Base-by-base conservation (phyloP, 2,113 vertebrate genomes). In the Oreochromis aureus region DNA sequence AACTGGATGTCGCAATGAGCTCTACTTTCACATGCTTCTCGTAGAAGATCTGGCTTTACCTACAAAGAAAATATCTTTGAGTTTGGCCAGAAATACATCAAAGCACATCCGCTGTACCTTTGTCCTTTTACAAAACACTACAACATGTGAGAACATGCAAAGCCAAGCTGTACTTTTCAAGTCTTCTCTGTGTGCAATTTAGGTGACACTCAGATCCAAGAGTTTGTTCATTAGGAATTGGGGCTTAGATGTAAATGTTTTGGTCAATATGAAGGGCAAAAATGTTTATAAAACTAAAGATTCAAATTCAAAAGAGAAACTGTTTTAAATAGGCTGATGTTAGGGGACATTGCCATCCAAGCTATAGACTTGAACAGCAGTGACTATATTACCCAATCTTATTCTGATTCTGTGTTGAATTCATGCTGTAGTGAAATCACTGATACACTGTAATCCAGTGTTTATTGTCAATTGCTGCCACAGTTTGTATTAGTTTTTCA, bases 1-100 rank as follows among this genome's bases (percentile, higher is more conserved):
- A 89, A 82, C 36, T 82, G 39, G 24, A 83, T 85, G 80, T 81
- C 73, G 55, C 82, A 89, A 87, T 84, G 44, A 87, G 54, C 51
- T 22, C 12, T 44, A 84, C 30, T 59, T 44, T 88, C 59, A 48
- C 83, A 87, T 6, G 10, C 32, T 66, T 83, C 55, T 85, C 59
- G 61, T 19, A 18, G 53, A 71, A 9, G 56, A 78, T 54, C 41
- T 83, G 27, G 10, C 66, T 63, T 56, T 19, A 32, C n/a, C 55
- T 63, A 55, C 51, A 87, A 82, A 87, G 80, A 86, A 13, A 16
- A 69, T 30, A 30, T 51, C 78, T 63, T 30, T 81, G 24, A 66
- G 15, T 78, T 55, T 54, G 5, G 80, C 63, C n/a, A 81, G 73
- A 56, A 54, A 78, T 87, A 78, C 61, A 66, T 80, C 24, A 69